A percentile compares a stretch with the other conserved stretches of the same genome.
Conservation (phyloP, 2,888 invertebrate genomes). For the Leucozona laternaria region DNA sequence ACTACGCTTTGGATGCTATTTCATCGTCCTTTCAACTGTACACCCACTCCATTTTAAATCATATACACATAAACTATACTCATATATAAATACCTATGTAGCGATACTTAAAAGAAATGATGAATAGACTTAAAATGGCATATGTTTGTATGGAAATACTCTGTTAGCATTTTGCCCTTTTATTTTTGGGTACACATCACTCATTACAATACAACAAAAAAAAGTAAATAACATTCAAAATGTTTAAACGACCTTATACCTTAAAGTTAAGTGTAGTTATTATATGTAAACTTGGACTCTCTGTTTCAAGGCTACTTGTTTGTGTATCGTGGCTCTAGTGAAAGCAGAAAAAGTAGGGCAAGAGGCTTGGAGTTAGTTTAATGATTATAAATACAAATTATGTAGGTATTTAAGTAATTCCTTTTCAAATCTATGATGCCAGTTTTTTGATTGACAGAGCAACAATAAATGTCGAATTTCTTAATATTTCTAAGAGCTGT, state of each 20-base stretch:
- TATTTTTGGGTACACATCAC: conserved; percentile 19
- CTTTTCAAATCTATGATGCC: neutral
- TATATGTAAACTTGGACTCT: conserved; percentile 19
- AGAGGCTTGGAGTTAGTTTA: neutral
- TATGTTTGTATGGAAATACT: conserved; percentile 39
- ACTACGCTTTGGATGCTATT: conserved; percentile 61
- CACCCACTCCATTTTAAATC: conserved; percentile 10
- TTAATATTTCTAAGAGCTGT: too few relatives aligned
- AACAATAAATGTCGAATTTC: too few relatives aligned
- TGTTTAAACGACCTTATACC: neutral
- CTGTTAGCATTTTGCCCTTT: conserved; percentile 13
- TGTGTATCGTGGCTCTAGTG: neutral
- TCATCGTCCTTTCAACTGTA: conserved; percentile 55
- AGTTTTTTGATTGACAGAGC: too few relatives aligned
- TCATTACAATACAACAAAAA: conserved; percentile 17
- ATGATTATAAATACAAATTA: neutral
- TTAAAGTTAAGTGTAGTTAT: neutral
- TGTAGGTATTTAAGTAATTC: neutral
- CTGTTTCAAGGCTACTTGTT: conserved; percentile 17
- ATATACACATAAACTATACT: neutral
- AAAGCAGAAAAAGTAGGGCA: neutral
- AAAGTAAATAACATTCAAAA: conserved; percentile 28
- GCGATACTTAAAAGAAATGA: conserved; percentile 9
- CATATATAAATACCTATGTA: neutral
- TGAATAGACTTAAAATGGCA: conserved; percentile 56